A percentile compares a stretch with the other conserved stretches of the same genome.
Conservation (phyloP, 1,140 invertebrate species). For the Phenacoccus solenopsis region DNA sequence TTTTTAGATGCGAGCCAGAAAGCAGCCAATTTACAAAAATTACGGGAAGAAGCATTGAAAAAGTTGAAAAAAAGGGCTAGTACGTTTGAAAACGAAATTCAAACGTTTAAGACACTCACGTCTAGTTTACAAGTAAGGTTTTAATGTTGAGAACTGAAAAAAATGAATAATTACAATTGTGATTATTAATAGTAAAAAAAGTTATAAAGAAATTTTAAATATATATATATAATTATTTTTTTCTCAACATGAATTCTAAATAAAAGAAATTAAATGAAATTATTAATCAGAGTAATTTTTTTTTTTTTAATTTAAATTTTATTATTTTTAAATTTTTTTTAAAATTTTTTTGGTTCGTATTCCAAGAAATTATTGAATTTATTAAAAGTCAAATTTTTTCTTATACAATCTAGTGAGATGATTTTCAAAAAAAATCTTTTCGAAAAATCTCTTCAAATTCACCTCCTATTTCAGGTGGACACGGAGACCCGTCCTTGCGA, state of each 20-base stretch:
- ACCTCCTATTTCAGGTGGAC: too few species aligned
- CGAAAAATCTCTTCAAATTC: too few species aligned
- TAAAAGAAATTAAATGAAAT: too few species aligned
- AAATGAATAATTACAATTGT: too few species aligned
- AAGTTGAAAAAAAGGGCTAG: background rate
- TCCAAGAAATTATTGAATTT: too few species aligned
- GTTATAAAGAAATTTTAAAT: too few species aligned
- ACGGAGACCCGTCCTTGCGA: background rate
- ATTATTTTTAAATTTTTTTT: background rate
- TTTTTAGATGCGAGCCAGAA: background rate
- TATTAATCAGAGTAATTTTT: background rate
- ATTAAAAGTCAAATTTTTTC: too few species aligned
- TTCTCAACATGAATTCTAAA: too few species aligned
- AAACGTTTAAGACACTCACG: background rate
- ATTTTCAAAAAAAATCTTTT: background rate
- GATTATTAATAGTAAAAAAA: too few species aligned
- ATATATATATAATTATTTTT: too few species aligned
- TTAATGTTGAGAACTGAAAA: too few species aligned
- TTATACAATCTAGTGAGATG: background rate
- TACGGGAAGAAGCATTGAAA: background rate
- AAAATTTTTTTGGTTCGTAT: background rate
- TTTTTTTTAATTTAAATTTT: background rate
- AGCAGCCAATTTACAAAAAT: background rate
- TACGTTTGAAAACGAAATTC: background rate
- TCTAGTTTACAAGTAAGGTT: background rate